A percentile compares a stretch with the other conserved stretches of the same genome.
Evolutionary conservation across 2,797 vertebrate species (phyloP).

Genomic region (Toxotes lorentzi): DNA sequence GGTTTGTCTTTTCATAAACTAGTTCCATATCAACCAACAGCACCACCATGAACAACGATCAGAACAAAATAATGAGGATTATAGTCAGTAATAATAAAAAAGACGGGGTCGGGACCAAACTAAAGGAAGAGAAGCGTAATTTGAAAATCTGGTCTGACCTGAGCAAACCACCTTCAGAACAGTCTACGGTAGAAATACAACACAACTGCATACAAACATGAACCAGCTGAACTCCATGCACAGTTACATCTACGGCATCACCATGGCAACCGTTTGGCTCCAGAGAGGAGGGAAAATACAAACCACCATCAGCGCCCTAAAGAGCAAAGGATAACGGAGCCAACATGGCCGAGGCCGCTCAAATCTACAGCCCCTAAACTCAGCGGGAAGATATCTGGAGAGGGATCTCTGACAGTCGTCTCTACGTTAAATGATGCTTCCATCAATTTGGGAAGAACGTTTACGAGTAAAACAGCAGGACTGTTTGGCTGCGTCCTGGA

Average conservation of each 20-base stretch:
- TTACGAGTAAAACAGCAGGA: conserved; percentile 6
- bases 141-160: neutral
- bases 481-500: neutral
- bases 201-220: conserved; percentile 43
- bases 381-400: neutral
- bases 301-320: neutral
- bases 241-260: conserved; percentile 40
- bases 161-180: neutral
- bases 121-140: neutral
- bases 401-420: too few relatives aligned
- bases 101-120: conserved; percentile 11
- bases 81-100: neutral
- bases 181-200: conserved; percentile 27
- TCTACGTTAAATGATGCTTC: neutral
- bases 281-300: neutral
- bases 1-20: neutral
- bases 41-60: neutral
- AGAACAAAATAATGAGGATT: conserved; percentile 10
- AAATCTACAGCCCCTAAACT: conserved; percentile 3
- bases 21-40: conserved; percentile 12
- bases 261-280: conserved; percentile 40
- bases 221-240: conserved; percentile 20
- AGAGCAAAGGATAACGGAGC: neutral
- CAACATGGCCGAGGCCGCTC: conserved; percentile 14
- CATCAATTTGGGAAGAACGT: conserved; percentile 22